A percentile compares a stretch with the other conserved stretches of the same genome.
Evolutionary conservation across 2,888 invertebrate genomes (phyloP).

Genomic region (Alitta virens): DNA sequence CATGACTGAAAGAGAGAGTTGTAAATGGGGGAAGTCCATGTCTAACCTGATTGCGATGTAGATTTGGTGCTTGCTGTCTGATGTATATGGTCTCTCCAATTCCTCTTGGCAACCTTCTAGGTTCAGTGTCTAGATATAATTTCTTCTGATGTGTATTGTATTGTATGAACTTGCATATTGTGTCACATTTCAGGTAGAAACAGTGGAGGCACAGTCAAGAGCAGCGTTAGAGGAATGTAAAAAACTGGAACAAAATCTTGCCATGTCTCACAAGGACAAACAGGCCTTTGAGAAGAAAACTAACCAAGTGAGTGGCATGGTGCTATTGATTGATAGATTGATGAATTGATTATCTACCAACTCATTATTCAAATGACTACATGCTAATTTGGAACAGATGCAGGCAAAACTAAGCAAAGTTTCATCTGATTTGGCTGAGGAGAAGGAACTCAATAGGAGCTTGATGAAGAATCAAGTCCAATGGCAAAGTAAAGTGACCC

Average conservation of each 20-base stretch:
- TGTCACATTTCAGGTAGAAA: slow-evolving; percentile 29
- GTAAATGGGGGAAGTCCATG: no score
- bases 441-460: slow-evolving; percentile 78
- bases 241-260: slow-evolving; percentile 21
- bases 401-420: slow-evolving; percentile 62
- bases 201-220: slow-evolving; percentile 18
- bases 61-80: no score
- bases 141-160: no score
- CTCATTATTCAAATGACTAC: not conserved
- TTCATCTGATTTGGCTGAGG: slow-evolving; percentile 75
- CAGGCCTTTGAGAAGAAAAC: slow-evolving; percentile 37
- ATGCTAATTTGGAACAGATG: slow-evolving; percentile 18
- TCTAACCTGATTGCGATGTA: no score
- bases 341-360: no score
- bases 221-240: slow-evolving; percentile 22
- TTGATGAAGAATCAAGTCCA: slow-evolving; percentile 71
- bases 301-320: slow-evolving; percentile 38
- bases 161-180: no score
- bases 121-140: no score
- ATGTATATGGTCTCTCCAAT: no score
- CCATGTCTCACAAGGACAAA: slow-evolving; percentile 23
- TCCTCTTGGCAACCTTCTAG: no score
- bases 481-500: slow-evolving; percentile 61
- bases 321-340: no score
- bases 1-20: no score